Base-by-base conservation (phyloP, 2,888 invertebrate genomes). In the Drosophila robusta region DNA sequence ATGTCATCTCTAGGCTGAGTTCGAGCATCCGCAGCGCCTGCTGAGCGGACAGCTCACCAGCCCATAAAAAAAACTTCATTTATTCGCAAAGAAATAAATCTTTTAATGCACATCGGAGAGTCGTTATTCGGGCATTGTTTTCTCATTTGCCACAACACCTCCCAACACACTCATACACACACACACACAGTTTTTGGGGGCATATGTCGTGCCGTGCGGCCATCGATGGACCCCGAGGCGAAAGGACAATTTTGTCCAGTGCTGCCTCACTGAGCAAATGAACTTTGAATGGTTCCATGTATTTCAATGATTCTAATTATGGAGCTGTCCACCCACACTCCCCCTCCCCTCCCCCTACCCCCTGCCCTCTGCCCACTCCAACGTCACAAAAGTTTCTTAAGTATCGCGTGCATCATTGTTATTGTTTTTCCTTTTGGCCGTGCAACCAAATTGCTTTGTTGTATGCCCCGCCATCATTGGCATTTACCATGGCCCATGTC, bases 241-340 rank as follows among this genome's bases (percentile, higher is more conserved):
- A 36, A 50, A 67, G 71, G 74, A 78, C 78, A 80, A 60, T 78
- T 80, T 66, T 55, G 63, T 47, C 41, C 42, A 32, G 52, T 49
- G 57, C 63, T 26, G 36, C 26, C 22, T 34, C 58, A 45, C 58
- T 29, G 62, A 49, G 55, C 76, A 73, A 82, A 85, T 83, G 78
- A 82, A 72, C 70, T 54, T 44, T 77, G 77, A 81, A 81, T 85
- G 80, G 77, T 54, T 65, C 56, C 65, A 55, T 62, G 74, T 68
- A 85, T 86, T 86, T 86, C 86, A 83, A 83, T 83, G 83, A 83
- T 83, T 83, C 86, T 83, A 83, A 83, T 83, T 86, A 83, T 83
- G 78, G 63, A 55, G 80, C 62, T 55, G 68, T 68, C 71, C 39
- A 26, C 26, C 34, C 26, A n/a, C 29, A 2, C 26, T 18, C 4